Evolutionary conservation across 2,113 vertebrate genomes (phyloP).

Genomic region (Sphyrna mokarran): DNA sequence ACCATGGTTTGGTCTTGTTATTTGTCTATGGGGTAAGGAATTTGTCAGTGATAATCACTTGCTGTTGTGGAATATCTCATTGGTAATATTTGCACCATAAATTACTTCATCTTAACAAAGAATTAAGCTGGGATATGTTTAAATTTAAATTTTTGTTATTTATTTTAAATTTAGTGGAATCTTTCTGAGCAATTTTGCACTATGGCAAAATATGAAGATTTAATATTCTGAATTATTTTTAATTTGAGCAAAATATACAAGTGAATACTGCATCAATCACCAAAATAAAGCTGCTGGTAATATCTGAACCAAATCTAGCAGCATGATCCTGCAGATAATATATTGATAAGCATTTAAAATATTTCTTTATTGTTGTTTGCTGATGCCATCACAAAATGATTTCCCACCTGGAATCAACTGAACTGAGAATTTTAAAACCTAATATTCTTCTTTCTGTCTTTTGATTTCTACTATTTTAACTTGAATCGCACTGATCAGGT

Average conservation of each 20-base stretch:
- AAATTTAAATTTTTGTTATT: not conserved
- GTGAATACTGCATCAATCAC: not conserved
- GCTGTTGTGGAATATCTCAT: not conserved
- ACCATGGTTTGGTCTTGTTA: conserved; percentile 32
- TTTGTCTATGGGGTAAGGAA: conserved; percentile 38
- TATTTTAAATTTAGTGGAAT: not conserved
- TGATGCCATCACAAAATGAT: not conserved
- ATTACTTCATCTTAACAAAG: not conserved
- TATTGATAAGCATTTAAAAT: no score
- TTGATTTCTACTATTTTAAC: not conserved
- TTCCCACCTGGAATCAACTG: not conserved
- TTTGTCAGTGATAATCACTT: not conserved
- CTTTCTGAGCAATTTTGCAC: no score
- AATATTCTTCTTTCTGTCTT: not conserved
- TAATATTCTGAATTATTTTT: not conserved
- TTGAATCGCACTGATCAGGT: not conserved
- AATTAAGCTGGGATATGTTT: not conserved
- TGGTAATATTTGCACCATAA: not conserved
- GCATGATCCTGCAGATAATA: not conserved
- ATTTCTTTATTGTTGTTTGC: not conserved
- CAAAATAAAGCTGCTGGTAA: not conserved
- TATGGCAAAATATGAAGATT: no score
- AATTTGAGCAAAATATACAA: not conserved
- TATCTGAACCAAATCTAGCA: not conserved
- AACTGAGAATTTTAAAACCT: not conserved